Evolutionary conservation across 2,888 invertebrate genomes (phyloP), one percentile per base, ranked within the genome.

Genomic region (Amblyteles armatorius): DNA sequence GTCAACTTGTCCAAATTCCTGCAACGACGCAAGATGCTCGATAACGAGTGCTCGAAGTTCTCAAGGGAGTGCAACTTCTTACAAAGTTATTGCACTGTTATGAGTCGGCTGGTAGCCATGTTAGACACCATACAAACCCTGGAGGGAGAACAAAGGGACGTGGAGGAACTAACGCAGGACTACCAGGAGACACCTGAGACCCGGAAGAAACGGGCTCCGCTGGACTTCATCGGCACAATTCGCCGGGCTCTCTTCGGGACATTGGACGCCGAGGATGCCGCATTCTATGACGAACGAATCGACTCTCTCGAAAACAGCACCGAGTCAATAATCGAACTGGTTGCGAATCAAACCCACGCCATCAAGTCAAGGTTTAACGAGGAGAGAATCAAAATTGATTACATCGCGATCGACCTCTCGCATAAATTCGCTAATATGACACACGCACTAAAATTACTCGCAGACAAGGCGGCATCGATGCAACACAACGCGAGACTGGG

Each of bases 291-390:
- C 52, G 26, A 63, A 2, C 29, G 48, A 6, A 79, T 79, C 3
- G 50, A 71, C 29, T 36, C 33, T 5, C 36, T 79, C 0, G 71
- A 63, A 4, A 79, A 71, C 63, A 63, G 71, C 44, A 50, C 79
- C 1, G n/a, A 33, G 36, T 22, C 57, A 13, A 36, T 60, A 2
- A 33, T 71, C 33, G 50, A 79, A 36, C 16, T 79, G 13, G 16
- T 79, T 2, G 4, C 22, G 1, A 60, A 69, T 11, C 78, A 78
- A 29, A 69, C 68, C 3, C 69, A 69, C 19, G 69, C 69, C 1
- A 78, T 69, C 1, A 50, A 69, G 29, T 69, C 69, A 2, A 26
- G 29, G 50, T 69, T 69, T 9, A 26, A 69, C 2, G 48, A 69
- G n/a, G 50, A 69, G 19, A 19, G 69, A 16, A 22, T 22, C 1